Evolutionary conservation across 2,888 invertebrate genomes (phyloP).

Genomic region (Hydropsyche betteni): DNA sequence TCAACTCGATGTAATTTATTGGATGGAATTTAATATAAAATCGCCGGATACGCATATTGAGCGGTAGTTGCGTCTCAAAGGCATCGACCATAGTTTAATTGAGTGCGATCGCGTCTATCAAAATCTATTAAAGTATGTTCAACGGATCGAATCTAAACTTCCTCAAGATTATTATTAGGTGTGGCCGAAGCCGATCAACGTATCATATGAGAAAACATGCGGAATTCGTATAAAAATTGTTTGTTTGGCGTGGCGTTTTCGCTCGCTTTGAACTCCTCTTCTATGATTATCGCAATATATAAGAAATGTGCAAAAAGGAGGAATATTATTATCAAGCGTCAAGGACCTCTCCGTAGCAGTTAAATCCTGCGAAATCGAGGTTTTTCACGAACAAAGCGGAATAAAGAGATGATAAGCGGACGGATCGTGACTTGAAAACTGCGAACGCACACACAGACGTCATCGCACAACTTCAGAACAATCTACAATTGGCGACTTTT

Average conservation of each 20-base stretch:
- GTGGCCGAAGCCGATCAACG: too few relatives aligned
- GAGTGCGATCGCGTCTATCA: slow-evolving; percentile 10
- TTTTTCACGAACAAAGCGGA: slow-evolving; percentile 14
- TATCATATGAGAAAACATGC: too few relatives aligned
- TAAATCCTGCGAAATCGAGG: background rate
- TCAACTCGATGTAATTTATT: too few relatives aligned
- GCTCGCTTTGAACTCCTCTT: too few relatives aligned
- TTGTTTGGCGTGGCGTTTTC: too few relatives aligned
- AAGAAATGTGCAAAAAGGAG: too few relatives aligned
- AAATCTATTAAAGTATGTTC: background rate
- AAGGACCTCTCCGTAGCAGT: too few relatives aligned
- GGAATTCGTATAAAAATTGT: too few relatives aligned
- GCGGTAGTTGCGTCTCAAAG: slow-evolving; percentile 11
- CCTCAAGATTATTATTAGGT: too few relatives aligned
- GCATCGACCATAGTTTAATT: slow-evolving; percentile 14
- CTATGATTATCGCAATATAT: too few relatives aligned
- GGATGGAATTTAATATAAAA: background rate
- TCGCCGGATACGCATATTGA: slow-evolving; percentile 7
- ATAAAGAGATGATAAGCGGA: slow-evolving; percentile 36
- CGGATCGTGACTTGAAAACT: slow-evolving; percentile 36
- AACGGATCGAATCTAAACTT: too few relatives aligned
- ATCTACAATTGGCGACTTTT: slow-evolving; percentile 30
- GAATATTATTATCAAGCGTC: too few relatives aligned
- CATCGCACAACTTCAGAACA: background rate
- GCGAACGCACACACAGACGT: slow-evolving; percentile 6